Evolutionary conservation across 2,888 invertebrate species (phyloP).

Genomic region (Patella pellucida): DNA sequence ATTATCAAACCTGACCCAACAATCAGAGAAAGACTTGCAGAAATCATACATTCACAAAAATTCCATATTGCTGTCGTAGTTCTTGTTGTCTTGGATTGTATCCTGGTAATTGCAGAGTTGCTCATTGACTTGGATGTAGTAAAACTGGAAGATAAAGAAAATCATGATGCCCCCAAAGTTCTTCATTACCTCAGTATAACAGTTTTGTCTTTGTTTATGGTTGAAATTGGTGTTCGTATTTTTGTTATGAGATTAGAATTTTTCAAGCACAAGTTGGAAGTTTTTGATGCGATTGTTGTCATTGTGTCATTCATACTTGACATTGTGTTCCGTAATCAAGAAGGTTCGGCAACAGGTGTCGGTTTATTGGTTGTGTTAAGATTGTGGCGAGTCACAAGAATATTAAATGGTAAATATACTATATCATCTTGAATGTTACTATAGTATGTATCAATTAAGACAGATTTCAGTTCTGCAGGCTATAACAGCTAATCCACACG

Average conservation of each 20-base stretch:
- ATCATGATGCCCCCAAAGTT: constrained; percentile 57
- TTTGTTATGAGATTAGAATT: constrained; percentile 69
- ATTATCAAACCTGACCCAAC: constrained; percentile 47
- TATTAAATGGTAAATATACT: constrained; percentile 69
- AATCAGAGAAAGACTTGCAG: constrained; percentile 49
- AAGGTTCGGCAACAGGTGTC: constrained; percentile 63
- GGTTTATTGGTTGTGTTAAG: constrained; percentile 71
- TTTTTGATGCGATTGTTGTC: constrained; percentile 72
- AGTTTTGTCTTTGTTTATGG: constrained; percentile 67
- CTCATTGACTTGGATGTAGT: constrained; percentile 69
- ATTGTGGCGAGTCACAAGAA: constrained; percentile 71
- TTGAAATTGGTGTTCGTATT: constrained; percentile 67
- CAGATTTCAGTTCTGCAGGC: too few species aligned
- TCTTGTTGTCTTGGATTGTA: constrained; percentile 70
- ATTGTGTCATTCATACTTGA: constrained; percentile 70
- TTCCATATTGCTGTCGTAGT: constrained; percentile 68
- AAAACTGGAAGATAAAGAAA: constrained; percentile 46
- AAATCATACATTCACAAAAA: constrained; percentile 59
- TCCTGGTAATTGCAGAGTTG: constrained; percentile 70
- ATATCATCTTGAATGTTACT: too few species aligned
- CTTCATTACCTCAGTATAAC: constrained; percentile 69
- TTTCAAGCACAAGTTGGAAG: constrained; percentile 69
- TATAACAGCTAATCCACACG: too few species aligned
- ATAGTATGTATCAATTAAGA: too few species aligned
- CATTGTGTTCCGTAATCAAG: constrained; percentile 64